These are phyloP conservation scores for Xyrichtys novacula DNA, from an alignment of 2,797 vertebrate species.

Conservation along the genomic window DNA sequence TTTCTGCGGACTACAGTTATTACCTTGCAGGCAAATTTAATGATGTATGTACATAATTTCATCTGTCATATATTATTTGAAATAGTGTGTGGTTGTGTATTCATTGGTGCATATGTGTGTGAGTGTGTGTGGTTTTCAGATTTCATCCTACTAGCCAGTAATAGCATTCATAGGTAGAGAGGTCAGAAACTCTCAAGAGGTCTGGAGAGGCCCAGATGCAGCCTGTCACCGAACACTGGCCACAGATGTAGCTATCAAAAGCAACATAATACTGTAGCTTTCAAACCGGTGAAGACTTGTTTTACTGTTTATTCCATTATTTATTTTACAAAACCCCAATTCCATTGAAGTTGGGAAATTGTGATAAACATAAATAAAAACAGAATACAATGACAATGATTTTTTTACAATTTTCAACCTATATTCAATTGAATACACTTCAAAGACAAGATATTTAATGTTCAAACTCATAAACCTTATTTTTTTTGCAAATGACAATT, in stretches of 20 bases:
- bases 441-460: too few species aligned
- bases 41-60: neutral
- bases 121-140: constrained; percentile 1
- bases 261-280: too few species aligned
- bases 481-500: too few species aligned
- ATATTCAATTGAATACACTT: too few species aligned
- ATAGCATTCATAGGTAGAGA: constrained; percentile 33
- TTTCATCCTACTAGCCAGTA: constrained; percentile 4
- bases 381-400: too few species aligned
- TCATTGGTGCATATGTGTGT: neutral
- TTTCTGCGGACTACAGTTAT: neutral
- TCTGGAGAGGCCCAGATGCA: constrained; percentile 30
- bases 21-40: constrained; percentile 6
- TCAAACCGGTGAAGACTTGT: too few species aligned
- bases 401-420: too few species aligned
- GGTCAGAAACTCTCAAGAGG: constrained; percentile 20
- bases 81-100: neutral
- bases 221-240: constrained; percentile 4
- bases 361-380: too few species aligned
- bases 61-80: constrained; percentile 1
- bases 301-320: too few species aligned
- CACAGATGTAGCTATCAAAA: constrained; percentile 33
- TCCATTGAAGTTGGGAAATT: too few species aligned
- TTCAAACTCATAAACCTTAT: too few species aligned
- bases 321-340: too few species aligned